phyloP scores from a whole-genome alignment of 2,113 vertebrate species.

The Neopipo cinnamomea region DNA sequence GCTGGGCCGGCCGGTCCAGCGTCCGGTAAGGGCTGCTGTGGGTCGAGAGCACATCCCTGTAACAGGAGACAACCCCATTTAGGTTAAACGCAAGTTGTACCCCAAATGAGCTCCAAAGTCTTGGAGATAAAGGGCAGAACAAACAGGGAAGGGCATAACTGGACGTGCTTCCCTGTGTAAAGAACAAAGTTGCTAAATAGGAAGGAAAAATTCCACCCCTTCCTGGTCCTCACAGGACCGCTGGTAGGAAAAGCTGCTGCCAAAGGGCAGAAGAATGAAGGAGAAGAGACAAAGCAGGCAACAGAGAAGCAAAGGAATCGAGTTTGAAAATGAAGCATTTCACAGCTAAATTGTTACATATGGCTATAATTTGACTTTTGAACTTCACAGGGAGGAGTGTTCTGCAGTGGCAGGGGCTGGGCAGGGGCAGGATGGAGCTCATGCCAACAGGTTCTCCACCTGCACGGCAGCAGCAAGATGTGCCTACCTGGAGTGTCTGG shows the following conservation, averaged over 20 bases:
- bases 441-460: neutral
- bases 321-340: neutral
- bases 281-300: neutral
- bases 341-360: neutral
- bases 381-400: neutral
- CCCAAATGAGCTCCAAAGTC: accelerated
- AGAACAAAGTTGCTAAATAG: neutral
- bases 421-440: neutral
- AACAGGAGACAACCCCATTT: slow-evolving; percentile 34
- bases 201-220: neutral
- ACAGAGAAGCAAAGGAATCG: neutral
- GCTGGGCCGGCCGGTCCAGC: slow-evolving; percentile 79
- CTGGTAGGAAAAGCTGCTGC: neutral
- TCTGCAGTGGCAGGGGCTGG: neutral
- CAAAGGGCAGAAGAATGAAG: neutral
- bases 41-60: slow-evolving; percentile 80
- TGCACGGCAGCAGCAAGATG: accelerated
- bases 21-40: slow-evolving; percentile 86
- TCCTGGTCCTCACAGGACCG: neutral
- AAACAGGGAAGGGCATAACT: neutral
- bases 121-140: neutral
- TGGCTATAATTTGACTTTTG: neutral
- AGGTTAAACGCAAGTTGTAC: neutral
- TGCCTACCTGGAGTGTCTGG: slow-evolving; percentile 73
- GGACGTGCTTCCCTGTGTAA: neutral